These are phyloP conservation scores for Porites lobata DNA, from an alignment of 92 coral and sea anemone genomes.

Conservation along the genomic window DNA sequence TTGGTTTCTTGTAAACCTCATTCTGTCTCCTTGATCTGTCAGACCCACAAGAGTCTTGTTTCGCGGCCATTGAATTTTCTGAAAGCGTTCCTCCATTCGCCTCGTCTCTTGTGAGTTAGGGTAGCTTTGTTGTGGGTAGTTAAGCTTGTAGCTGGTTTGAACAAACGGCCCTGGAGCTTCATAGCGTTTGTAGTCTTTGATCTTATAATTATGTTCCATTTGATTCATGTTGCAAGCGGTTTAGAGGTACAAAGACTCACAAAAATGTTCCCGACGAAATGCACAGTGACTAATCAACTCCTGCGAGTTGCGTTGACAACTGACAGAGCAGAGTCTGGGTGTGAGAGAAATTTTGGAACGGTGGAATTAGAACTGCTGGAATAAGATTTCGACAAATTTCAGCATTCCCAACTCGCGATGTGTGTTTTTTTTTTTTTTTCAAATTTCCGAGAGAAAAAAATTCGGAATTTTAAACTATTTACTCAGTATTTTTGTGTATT, in stretches of 20 bases:
- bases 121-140: slow-evolving; percentile 79
- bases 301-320: not conserved
- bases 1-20: slow-evolving; percentile 89
- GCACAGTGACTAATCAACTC: not conserved
- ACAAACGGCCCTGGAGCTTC: slow-evolving; percentile 89
- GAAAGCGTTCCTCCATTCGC: slow-evolving; percentile 91
- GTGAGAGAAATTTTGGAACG: not conserved
- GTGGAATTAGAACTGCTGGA: not conserved
- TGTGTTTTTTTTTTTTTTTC: too few relatives aligned
- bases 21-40: slow-evolving; percentile 88
- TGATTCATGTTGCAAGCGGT: slow-evolving; percentile 83
- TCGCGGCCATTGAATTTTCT: slow-evolving; percentile 89
- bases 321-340: slow-evolving; percentile 19
- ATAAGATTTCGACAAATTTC: too few relatives aligned
- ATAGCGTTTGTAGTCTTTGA: slow-evolving; percentile 90
- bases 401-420: too few relatives aligned
- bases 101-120: slow-evolving; percentile 89
- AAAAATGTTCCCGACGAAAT: not conserved
- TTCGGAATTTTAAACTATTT: too few relatives aligned
- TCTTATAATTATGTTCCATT: slow-evolving; percentile 97
- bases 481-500: too few relatives aligned
- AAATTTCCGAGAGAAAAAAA: too few relatives aligned
- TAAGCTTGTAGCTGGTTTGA: slow-evolving; percentile 77
- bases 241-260: not conserved
- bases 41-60: slow-evolving; percentile 80